phyloP scores from a whole-genome alignment of 1,140 invertebrate species.

The Marisa cornuarietis region DNA sequence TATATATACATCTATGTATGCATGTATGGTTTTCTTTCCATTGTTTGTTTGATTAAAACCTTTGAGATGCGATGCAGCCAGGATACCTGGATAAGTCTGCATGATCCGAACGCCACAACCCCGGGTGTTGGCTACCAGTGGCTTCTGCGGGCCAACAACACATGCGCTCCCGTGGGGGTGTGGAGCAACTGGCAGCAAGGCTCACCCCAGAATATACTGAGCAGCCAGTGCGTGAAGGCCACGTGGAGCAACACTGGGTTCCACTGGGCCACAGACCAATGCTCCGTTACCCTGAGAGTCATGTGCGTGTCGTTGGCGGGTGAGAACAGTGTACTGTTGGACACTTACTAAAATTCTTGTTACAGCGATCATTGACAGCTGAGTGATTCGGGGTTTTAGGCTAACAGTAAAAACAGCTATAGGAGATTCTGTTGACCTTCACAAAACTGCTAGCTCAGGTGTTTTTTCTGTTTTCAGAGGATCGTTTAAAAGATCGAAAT shows the following conservation, averaged over 20 bases:
- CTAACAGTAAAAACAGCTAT: too few relatives aligned
- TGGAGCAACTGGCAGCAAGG: not conserved
- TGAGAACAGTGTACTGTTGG: too few relatives aligned
- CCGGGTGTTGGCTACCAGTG: conserved; percentile 1
- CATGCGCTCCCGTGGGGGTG: not conserved
- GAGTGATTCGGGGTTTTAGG: too few relatives aligned
- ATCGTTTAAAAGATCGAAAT: too few relatives aligned
- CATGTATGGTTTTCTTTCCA: not conserved
- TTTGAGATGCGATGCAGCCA: not conserved
- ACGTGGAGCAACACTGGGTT: not conserved
- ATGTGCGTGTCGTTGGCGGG: not conserved
- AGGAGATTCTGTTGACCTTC: too few relatives aligned
- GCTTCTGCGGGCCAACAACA: not conserved
- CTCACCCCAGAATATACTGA: not conserved
- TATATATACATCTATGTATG: not conserved
- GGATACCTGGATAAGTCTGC: not conserved
- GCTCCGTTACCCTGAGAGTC: not conserved
- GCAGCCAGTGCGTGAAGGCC: not conserved
- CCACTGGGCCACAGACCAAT: not conserved
- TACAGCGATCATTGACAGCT: not conserved
- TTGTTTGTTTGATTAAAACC: not conserved
- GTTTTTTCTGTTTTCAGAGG: too few relatives aligned
- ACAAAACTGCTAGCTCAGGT: too few relatives aligned
- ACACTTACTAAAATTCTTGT: not conserved
- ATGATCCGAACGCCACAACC: not conserved